These are phyloP conservation scores for Pseudocheirus occidentalis DNA, from an alignment of 2,797 vertebrate genomes.

Conservation along the genomic window DNA sequence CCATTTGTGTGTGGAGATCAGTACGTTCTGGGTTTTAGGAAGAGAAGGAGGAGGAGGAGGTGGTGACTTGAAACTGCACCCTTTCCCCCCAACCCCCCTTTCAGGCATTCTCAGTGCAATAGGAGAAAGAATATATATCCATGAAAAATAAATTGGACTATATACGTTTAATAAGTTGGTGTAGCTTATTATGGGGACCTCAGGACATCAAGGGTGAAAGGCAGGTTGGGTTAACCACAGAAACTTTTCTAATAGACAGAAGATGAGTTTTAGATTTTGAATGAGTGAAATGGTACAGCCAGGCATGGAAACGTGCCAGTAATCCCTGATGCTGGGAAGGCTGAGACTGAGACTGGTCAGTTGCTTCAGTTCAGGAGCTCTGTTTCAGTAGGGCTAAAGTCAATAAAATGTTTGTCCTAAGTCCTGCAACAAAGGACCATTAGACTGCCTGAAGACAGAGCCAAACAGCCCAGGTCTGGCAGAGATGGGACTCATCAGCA, in stretches of 20 bases:
- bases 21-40: too few species aligned
- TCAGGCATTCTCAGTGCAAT: too few species aligned
- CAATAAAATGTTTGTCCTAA: neutral
- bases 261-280: neutral
- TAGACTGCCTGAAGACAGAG: neutral
- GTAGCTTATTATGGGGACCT: neutral
- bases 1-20: too few species aligned
- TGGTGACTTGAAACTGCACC: too few species aligned
- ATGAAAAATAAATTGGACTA: too few species aligned
- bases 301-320: too few species aligned
- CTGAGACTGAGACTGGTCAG: neutral
- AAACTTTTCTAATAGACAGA: neutral
- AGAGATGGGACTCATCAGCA: neutral
- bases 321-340: neutral
- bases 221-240: neutral
- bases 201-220: neutral
- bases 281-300: too few species aligned
- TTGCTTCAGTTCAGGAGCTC: neutral
- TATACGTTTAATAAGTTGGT: neutral
- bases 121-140: too few species aligned
- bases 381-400: neutral
- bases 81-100: too few species aligned
- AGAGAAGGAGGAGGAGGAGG: too few species aligned
- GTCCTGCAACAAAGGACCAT: neutral
- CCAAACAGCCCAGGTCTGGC: neutral